phyloP scores from a whole-genome alignment of 1,140 invertebrate species.

The Papilio dardanus region DNA sequence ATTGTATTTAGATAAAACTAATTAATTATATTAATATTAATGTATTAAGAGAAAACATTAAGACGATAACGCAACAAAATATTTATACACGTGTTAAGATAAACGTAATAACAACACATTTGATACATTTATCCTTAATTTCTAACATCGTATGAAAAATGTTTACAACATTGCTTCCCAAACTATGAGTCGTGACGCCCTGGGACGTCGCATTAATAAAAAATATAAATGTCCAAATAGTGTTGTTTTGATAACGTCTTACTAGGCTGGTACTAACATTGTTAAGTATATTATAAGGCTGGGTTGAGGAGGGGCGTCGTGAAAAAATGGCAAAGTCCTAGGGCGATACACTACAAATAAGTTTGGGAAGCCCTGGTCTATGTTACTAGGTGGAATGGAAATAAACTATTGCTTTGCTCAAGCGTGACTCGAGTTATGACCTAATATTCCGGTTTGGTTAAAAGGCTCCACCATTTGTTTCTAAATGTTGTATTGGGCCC shows the following conservation, averaged over 20 bases:
- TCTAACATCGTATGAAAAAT: not conserved
- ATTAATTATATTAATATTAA: constrained; percentile 16
- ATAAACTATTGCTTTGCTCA: not conserved
- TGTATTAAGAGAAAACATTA: not conserved
- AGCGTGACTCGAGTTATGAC: not conserved
- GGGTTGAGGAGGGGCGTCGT: too few species aligned
- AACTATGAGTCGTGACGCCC: too few species aligned
- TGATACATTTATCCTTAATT: not conserved
- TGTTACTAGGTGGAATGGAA: not conserved
- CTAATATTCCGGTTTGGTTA: not conserved
- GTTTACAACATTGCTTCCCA: too few species aligned
- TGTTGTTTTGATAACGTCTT: too few species aligned
- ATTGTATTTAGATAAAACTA: constrained; percentile 9
- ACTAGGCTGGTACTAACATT: too few species aligned
- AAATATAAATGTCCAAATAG: too few species aligned
- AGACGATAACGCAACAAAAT: constrained; percentile 16
- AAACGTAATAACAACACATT: not conserved
- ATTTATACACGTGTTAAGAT: constrained; percentile 19
- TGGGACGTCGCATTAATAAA: too few species aligned
- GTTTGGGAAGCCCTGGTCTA: too few species aligned
- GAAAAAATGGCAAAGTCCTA: too few species aligned
- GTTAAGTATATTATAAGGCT: too few species aligned
- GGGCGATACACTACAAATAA: too few species aligned
- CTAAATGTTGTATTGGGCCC: not conserved
- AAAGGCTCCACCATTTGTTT: not conserved